Conservation (phyloP, 2,888 invertebrate species). For the Cryptus viduatorius region DNA sequence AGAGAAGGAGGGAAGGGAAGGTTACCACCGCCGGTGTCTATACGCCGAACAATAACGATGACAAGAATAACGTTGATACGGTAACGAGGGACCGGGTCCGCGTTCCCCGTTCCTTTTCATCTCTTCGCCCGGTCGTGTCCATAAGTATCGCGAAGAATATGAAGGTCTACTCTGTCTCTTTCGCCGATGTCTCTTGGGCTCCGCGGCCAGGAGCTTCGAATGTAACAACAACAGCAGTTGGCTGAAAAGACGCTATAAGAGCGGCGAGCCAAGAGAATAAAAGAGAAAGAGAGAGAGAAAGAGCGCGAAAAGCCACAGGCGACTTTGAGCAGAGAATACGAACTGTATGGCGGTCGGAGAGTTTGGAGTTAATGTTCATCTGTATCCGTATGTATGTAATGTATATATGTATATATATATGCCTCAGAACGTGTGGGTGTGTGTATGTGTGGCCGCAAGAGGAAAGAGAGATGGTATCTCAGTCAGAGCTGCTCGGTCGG, state of each 20-base stretch:
- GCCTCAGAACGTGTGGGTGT: background rate
- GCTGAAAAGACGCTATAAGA: conserved; percentile 46
- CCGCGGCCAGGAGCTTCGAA: conserved; percentile 41
- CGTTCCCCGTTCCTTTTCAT: conserved; percentile 51
- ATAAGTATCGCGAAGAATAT: conserved; percentile 59
- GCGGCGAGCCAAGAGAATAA: conserved; percentile 34
- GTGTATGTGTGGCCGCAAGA: conserved; percentile 46
- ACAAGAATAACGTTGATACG: conserved; percentile 69
- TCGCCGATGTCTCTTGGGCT: conserved; percentile 27
- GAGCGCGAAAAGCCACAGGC: conserved; percentile 60
- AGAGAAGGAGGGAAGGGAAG: background rate
- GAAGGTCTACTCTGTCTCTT: conserved; percentile 35
- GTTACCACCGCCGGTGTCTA: conserved; percentile 42
- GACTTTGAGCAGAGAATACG: conserved; percentile 58
- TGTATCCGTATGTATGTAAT: background rate
- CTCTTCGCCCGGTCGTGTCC: conserved; percentile 55
- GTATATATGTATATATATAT: conserved; percentile 13
- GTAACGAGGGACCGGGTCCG: conserved; percentile 65
- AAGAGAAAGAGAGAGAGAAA: conserved; percentile 56
- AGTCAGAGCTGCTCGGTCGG: conserved; percentile 82
- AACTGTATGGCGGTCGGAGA: conserved; percentile 46
- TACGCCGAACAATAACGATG: conserved; percentile 48
- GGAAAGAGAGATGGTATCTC: conserved; percentile 83
- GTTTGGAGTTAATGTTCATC: conserved; percentile 49
- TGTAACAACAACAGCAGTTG: conserved; percentile 43